Evolutionary conservation across 2,797 vertebrate genomes (phyloP).

Genomic region (Adelosebastes latens): DNA sequence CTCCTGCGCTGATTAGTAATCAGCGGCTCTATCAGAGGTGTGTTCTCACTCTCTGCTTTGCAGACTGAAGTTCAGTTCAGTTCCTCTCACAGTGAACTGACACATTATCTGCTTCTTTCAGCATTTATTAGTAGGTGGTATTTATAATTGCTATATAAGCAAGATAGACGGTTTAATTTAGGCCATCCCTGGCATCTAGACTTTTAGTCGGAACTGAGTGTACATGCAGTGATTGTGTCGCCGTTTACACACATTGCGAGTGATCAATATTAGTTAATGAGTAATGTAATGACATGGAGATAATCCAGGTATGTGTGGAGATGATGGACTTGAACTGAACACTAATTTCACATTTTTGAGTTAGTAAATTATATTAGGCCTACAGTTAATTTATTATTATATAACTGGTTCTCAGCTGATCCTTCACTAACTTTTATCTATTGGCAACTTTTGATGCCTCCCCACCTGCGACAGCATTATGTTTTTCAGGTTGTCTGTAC

Average conservation of each 20-base stretch:
- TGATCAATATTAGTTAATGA: slow-evolving; percentile 19
- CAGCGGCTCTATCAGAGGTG: neutral
- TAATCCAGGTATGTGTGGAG: neutral
- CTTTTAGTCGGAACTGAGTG: neutral
- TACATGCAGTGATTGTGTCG: neutral
- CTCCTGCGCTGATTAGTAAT: slow-evolving; percentile 2
- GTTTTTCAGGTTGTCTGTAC: too few species aligned
- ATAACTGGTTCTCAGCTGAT: neutral
- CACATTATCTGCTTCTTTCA: slow-evolving; percentile 14
- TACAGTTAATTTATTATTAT: neutral
- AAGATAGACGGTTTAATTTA: neutral
- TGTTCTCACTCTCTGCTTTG: neutral
- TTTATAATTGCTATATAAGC: neutral
- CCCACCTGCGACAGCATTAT: too few species aligned
- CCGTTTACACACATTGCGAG: neutral
- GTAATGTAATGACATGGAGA: neutral
- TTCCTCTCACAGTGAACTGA: neutral
- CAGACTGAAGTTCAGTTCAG: slow-evolving; percentile 45
- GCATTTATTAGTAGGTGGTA: slow-evolving; percentile 21
- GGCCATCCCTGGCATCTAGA: neutral
- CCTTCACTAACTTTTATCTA: neutral
- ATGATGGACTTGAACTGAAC: neutral
- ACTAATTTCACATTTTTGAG: neutral
- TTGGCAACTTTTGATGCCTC: neutral
- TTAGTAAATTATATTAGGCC: neutral